Evolutionary conservation across 2,797 vertebrate species (phyloP).

Genomic region (Meda fulgida): DNA sequence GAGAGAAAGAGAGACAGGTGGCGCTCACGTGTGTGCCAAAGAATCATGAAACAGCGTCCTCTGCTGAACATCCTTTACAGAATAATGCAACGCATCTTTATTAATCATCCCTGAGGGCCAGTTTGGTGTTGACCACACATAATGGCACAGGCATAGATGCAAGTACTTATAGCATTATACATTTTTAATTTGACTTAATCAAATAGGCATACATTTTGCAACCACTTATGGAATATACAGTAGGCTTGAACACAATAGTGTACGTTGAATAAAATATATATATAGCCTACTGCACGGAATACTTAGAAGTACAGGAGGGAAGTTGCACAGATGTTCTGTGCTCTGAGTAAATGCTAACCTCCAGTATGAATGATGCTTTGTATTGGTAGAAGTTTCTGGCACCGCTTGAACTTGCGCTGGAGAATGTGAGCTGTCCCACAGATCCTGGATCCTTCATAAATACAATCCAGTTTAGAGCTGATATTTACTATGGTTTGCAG

Average conservation of each 20-base stretch:
- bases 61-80: slow-evolving; percentile 3
- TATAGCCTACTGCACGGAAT: neutral
- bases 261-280: neutral
- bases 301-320: neutral
- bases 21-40: neutral
- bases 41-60: neutral
- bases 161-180: neutral
- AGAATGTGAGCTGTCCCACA: neutral
- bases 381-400: neutral
- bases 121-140: neutral
- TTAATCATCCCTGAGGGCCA: neutral
- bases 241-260: neutral
- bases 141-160: neutral
- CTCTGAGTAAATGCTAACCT: neutral
- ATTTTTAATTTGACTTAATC: neutral
- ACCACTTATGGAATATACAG: neutral
- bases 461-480: neutral
- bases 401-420: neutral
- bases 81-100: neutral
- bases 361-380: neutral
- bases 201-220: neutral
- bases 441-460: neutral
- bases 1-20: neutral
- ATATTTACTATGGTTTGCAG: neutral
- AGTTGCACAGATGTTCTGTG: neutral